Percentiles rank a stretch among this genome's conserved stretches.
Evolutionary conservation across 2,888 invertebrate genomes (phyloP).

Genomic region (Melieria crassipennis): DNA sequence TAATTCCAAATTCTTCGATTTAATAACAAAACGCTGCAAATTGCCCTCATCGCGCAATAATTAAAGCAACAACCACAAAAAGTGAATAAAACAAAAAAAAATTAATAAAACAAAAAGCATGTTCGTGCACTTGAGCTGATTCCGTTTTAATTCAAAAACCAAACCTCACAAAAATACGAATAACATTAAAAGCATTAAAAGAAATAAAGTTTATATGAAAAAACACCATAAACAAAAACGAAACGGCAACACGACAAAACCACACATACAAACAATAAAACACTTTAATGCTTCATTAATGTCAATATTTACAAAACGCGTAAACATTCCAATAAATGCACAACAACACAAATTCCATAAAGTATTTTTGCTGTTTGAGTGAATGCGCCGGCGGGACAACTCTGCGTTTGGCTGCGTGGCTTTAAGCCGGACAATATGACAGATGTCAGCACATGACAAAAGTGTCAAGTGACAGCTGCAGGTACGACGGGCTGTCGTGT

Average conservation of each 20-base stretch:
- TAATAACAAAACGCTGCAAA: too few species aligned
- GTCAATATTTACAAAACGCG: neutral
- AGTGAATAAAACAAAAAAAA: too few species aligned
- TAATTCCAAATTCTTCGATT: too few species aligned
- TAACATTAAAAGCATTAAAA: neutral
- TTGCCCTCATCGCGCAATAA: too few species aligned
- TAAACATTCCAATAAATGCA: neutral
- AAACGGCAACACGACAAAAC: too few species aligned
- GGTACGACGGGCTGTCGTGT: neutral
- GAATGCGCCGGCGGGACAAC: too few species aligned
- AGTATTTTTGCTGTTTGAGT: too few species aligned
- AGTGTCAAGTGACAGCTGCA: neutral
- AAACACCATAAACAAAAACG: too few species aligned
- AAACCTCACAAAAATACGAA: neutral
- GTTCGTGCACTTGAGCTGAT: neutral
- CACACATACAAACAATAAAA: too few species aligned
- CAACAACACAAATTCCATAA: neutral
- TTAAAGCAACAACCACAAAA: too few species aligned
- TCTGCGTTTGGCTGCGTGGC: neutral
- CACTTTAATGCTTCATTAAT: neutral
- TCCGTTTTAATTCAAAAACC: neutral
- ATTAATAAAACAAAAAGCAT: too few species aligned
- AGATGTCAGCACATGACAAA: neutral
- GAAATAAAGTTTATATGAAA: too few species aligned
- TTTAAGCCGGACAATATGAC: neutral